phyloP scores from a whole-genome alignment of 1,140 invertebrate species.

The Euura saliciscinereae region DNA sequence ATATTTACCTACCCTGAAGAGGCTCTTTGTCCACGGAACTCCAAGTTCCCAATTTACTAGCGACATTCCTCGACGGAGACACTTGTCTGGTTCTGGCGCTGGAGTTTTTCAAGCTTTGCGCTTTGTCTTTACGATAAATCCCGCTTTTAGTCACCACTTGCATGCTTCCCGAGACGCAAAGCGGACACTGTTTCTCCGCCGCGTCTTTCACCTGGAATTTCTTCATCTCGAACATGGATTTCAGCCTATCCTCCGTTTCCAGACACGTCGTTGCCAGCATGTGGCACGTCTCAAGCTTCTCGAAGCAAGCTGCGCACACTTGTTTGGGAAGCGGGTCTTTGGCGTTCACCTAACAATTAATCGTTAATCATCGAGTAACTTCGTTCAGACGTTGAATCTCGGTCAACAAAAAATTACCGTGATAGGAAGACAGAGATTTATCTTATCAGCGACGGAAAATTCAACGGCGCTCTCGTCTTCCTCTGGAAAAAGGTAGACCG shows the following conservation, averaged over 20 bases:
- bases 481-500: slow-evolving; percentile 13
- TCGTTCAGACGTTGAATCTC: neutral
- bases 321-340: slow-evolving; percentile 19
- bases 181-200: slow-evolving; percentile 9
- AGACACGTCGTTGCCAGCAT: slow-evolving; percentile 9
- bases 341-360: slow-evolving; percentile 12
- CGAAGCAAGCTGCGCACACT: slow-evolving; percentile 14
- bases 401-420: slow-evolving; percentile 8
- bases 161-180: slow-evolving; percentile 17
- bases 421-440: slow-evolving; percentile 21
- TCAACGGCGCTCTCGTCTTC: neutral
- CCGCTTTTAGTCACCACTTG: slow-evolving; percentile 15
- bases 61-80: neutral
- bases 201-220: neutral
- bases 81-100: neutral
- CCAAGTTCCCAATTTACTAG: neutral
- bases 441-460: slow-evolving; percentile 18
- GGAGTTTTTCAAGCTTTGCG: slow-evolving; percentile 1
- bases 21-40: neutral
- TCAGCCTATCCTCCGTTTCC: slow-evolving; percentile 18
- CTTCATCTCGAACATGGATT: slow-evolving; percentile 9
- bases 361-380: neutral
- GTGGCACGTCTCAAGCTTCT: slow-evolving; percentile 17
- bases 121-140: slow-evolving; percentile 16
- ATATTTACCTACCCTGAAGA: slow-evolving; percentile 7